A percentile compares a stretch with the other conserved stretches of the same genome.
phyloP scores from a whole-genome alignment of 2,888 invertebrate genomes.

The Anodontia alba region DNA sequence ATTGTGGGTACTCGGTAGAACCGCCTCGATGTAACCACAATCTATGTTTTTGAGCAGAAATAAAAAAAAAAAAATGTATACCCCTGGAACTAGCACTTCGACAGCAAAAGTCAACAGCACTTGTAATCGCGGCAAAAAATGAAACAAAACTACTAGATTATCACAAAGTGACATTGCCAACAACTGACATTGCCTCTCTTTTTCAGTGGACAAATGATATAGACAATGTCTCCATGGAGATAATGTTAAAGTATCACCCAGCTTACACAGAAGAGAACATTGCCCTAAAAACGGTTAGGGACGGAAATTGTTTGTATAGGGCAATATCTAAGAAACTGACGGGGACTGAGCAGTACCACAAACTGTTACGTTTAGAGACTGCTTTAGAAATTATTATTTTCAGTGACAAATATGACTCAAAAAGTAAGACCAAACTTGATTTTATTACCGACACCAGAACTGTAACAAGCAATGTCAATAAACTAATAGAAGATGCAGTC shows the following conservation, averaged over 20 bases:
- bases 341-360: neutral
- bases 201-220: neutral
- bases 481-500: no score
- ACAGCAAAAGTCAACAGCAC: no score
- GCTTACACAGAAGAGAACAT: neutral
- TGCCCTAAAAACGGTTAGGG: neutral
- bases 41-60: no score
- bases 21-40: no score
- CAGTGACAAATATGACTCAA: no score
- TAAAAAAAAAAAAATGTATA: no score
- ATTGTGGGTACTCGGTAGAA: no score
- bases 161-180: neutral
- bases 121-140: neutral
- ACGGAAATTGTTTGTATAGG: constrained; percentile 18
- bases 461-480: no score
- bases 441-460: no score
- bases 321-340: neutral
- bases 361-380: neutral
- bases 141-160: neutral
- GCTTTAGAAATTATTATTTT: constrained; percentile 11
- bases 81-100: no score
- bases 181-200: neutral
- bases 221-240: neutral
- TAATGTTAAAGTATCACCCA: neutral
- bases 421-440: no score